Conservation (phyloP, 2,888 invertebrate species). For the Caenorhabditis sp. region DNA sequence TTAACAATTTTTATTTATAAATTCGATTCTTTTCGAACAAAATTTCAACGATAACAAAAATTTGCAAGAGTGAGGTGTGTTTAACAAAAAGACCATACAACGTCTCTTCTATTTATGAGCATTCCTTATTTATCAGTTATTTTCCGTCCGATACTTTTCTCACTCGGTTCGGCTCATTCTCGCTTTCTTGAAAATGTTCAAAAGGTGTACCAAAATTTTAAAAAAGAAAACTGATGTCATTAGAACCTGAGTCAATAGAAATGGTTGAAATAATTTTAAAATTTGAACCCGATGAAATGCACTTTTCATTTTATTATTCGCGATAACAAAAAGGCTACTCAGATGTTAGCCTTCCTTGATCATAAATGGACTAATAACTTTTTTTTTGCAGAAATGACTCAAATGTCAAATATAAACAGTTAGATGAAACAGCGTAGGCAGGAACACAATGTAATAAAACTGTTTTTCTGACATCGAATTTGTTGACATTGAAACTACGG, state of each 20-base stretch:
- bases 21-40: not conserved
- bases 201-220: too few species aligned
- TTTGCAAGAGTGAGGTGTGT: not conserved
- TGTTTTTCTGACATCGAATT: not conserved
- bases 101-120: not conserved
- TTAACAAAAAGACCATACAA: not conserved
- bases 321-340: not conserved
- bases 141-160: not conserved
- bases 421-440: not conserved
- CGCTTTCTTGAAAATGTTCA: too few species aligned
- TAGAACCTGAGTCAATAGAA: not conserved
- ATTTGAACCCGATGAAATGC: not conserved
- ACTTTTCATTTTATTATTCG: not conserved
- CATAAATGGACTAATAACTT: too few species aligned
- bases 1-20: too few species aligned
- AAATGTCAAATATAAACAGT: not conserved
- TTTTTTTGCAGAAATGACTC: not conserved
- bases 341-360: too few species aligned
- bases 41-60: not conserved
- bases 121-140: not conserved
- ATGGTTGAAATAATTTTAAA: too few species aligned
- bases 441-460: not conserved
- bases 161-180: not conserved
- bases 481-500: not conserved
- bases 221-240: not conserved